Conservation (phyloP, 2,113 vertebrate species). For the Phrynosoma platyrhinos region DNA sequence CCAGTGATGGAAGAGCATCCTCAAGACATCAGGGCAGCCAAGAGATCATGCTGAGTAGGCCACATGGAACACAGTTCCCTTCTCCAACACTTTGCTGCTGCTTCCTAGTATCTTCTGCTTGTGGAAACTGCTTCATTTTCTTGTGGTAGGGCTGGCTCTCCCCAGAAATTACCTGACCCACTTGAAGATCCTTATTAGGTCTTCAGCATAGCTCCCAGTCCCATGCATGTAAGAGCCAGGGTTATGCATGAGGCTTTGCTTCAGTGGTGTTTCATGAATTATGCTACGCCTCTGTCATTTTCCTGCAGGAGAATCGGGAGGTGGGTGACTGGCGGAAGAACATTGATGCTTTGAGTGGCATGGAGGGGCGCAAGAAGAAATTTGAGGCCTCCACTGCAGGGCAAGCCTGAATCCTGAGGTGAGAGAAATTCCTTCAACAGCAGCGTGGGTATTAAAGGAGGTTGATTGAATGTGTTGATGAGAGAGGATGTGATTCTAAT, state of each 20-base stretch:
- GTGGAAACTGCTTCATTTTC: too few species aligned
- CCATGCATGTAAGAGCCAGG: background rate
- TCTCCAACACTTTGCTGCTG: too few species aligned
- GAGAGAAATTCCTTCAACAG: background rate
- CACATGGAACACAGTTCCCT: too few species aligned
- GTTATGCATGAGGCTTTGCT: background rate
- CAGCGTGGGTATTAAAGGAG: background rate
- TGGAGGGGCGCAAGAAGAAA: conserved; percentile 81
- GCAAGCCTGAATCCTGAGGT: background rate
- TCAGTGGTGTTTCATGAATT: too few species aligned
- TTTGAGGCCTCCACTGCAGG: conserved; percentile 69
- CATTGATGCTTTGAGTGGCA: conserved; percentile 76
- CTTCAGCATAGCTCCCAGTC: background rate
- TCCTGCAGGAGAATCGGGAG: conserved; percentile 72
- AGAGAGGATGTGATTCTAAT: background rate
- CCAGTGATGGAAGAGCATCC: too few species aligned
- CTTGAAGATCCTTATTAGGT: background rate
- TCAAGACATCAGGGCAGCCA: too few species aligned
- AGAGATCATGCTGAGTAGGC: too few species aligned
- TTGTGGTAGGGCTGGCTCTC: too few species aligned
- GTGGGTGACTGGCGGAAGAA: conserved; percentile 82
- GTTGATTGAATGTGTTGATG: background rate
- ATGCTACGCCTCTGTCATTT: too few species aligned
- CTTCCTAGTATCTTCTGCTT: background rate
- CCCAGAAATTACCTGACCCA: too few species aligned